Base-by-base conservation (phyloP, 2,113 vertebrate species). In the Ptyas mucosa region DNA sequence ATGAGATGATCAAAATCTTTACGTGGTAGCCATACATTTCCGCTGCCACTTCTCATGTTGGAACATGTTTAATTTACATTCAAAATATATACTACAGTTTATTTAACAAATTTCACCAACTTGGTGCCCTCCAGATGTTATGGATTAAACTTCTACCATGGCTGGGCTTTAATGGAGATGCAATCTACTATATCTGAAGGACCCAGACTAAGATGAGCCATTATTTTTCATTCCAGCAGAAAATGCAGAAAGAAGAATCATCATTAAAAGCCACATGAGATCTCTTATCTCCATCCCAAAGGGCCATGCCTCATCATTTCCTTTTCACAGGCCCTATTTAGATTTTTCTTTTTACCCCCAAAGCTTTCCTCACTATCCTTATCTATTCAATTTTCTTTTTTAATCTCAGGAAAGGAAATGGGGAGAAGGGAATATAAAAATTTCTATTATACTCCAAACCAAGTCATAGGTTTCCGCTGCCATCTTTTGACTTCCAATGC, bases 381-480 rank as follows among this genome's bases (percentile, higher is more conserved):
- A 26, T 15, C 86, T 39, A 92, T 34, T 18, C 24, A 54, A 87
- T 39, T 92, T 64, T 18, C n/a, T 52, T 54, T 51, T 10, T 34
- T 89, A n/a, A n/a, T 92, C 24, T 29, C 15, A 81, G 8, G 26
- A 86, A 92, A 54, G 87, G 23, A 52, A 88, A 69, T 11, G 8
- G 34, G 57, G 49, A 54, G 53, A 85, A 52, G 58, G 57, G 58
- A 43, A 92, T 2, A 87, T 24, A 2, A 89, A 61, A 21, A 81
- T 92, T 53, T 92, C 23, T 75, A 52, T 29, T 92, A 18, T 92
- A 75, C 49, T 92, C 61, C 86, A 92, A 43, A 92, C 91, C 91
- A 88, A 75, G 15, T 87, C 61, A 92, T 20, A 55, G 1, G n/a
- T 29, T 92, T 88, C 58, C 49, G 29, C 88, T 54, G n/a, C 52